Evolutionary conservation across 2,888 invertebrate genomes (phyloP).

Genomic region (Leucophenga maculata): DNA sequence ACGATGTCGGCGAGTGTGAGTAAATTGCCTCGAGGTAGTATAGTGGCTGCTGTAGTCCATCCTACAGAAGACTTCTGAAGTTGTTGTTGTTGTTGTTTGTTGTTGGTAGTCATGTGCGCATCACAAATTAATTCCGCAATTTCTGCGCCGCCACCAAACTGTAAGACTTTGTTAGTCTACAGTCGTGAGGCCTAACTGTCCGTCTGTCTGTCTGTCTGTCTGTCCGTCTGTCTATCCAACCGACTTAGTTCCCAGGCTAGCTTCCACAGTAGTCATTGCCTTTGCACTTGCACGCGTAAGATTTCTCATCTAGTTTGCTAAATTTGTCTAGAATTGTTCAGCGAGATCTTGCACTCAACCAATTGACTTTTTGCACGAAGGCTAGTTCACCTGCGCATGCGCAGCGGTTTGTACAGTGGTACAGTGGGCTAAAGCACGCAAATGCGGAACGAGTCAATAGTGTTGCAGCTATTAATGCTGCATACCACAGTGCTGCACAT

Average conservation of each 20-base stretch:
- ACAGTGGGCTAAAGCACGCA: slow-evolving; percentile 26
- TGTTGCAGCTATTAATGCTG: slow-evolving; percentile 7
- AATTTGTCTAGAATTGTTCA: slow-evolving; percentile 9
- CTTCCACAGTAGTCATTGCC: slow-evolving; percentile 58
- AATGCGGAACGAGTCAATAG: too few relatives aligned
- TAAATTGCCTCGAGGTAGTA: slow-evolving; percentile 60
- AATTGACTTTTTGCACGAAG: slow-evolving; percentile 19
- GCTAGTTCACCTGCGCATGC: slow-evolving; percentile 62
- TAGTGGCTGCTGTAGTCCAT: slow-evolving; percentile 25
- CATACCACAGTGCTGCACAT: too few relatives aligned
- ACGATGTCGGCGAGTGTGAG: slow-evolving; percentile 40
- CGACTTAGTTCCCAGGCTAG: slow-evolving; percentile 13
- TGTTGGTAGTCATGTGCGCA: slow-evolving; percentile 51
- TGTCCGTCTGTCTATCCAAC: not conserved
- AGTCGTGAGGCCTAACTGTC: slow-evolving; percentile 1
- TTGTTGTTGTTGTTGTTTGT: slow-evolving; percentile 29
- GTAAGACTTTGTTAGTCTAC: too few relatives aligned
- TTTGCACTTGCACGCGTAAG: slow-evolving; percentile 22
- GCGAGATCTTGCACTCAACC: not conserved
- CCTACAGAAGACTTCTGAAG: slow-evolving; percentile 1
- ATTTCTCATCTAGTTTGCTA: slow-evolving; percentile 28
- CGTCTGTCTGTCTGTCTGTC: slow-evolving; percentile 45
- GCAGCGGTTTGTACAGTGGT: slow-evolving; percentile 59
- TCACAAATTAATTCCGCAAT: slow-evolving; percentile 58
- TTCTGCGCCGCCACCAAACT: slow-evolving; percentile 1